Percentiles rank a stretch among this genome's conserved stretches.
Conservation (phyloP, 2,113 vertebrate genomes). For the Syngnathus typhle region DNA sequence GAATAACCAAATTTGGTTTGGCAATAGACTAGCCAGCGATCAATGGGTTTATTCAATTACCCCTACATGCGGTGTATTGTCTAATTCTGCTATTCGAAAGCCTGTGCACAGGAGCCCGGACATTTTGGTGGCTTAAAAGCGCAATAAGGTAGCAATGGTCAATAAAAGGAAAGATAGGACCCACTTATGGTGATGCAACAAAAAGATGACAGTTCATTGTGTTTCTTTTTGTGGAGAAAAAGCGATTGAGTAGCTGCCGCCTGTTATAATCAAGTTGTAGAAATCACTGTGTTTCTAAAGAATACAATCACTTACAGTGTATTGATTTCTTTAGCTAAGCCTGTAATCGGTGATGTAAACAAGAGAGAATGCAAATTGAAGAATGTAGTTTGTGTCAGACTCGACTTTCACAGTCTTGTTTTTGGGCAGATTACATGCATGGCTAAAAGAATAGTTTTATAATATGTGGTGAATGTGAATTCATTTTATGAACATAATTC, state of each 20-base stretch:
- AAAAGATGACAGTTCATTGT: constrained; percentile 46
- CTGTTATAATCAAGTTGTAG: constrained; percentile 1
- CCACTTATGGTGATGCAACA: constrained; percentile 19
- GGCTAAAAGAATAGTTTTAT: background rate
- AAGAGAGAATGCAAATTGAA: constrained; percentile 7
- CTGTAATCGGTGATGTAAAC: constrained; percentile 13
- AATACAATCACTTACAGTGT: constrained; percentile 1
- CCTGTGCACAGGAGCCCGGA: constrained; percentile 42
- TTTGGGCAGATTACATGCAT: background rate
- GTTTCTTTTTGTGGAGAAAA: constrained; percentile 24
- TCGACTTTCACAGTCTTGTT: background rate
- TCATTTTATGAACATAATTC: background rate
- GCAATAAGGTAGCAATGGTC: constrained; percentile 40
- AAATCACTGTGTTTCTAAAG: constrained; percentile 13
- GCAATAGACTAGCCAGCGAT: constrained; percentile 54
- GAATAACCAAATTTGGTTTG: constrained; percentile 60
- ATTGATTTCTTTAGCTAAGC: constrained; percentile 11
- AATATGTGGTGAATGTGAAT: background rate
- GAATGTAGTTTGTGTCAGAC: constrained; percentile 11
- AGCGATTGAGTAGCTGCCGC: constrained; percentile 10
- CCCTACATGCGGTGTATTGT: constrained; percentile 56
- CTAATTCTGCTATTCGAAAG: constrained; percentile 38
- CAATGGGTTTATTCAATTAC: constrained; percentile 69
- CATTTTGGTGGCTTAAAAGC: constrained; percentile 54
- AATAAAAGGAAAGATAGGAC: constrained; percentile 35